Base-by-base conservation (phyloP, 2,797 vertebrate genomes). In the Girardinus metallicus region DNA sequence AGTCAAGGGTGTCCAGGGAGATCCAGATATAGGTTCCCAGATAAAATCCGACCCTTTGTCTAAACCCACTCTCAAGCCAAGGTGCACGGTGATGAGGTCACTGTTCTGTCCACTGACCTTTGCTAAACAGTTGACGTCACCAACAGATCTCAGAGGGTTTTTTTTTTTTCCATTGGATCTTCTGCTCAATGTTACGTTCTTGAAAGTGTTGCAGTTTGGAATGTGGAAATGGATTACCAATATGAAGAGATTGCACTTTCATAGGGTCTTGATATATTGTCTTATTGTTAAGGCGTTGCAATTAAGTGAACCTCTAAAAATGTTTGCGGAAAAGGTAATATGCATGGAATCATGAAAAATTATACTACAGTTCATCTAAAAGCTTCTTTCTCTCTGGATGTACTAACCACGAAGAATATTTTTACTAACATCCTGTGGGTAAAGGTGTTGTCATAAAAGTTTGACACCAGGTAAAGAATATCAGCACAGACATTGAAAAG, bases 1-100 rank as follows among this genome's bases (percentile, higher is more conserved):
- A 92, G 87, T 90, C 91, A 91, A 93, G 91, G 90, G 91, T 84
- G 85, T 89, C 92, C 7, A 87, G 87, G 90, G 83, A 91, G 79
- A 91, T 91, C 88, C 83, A 89, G 90, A 93, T 94, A 88, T 88
- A 89, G 83, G 85, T 82, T 83, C 86, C 80, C 15, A 85, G 90
- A 94, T 95, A 91, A 95, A 88, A 80, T 85, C 86, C 88, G 88
- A 88, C 91, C 88, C 86, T 83, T 85, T 85, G 71, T 70, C 79
- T 86, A 47, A 0, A 1, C 81, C 73, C 81, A 57, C 77, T 82
- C 53, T 39, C 66, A 29, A 57, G 55, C 26, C 53, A 72, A 51
- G 44, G 44, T n/a, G 55, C 39, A 13, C 51, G 49, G 34, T 79
- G 79, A 87, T 91, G 91, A 93, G 91, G 91, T 94, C 89, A 92